These are phyloP conservation scores for Pristionchus entomophagus DNA, from an alignment of 2,888 invertebrate genomes.

Conservation along the genomic window DNA sequence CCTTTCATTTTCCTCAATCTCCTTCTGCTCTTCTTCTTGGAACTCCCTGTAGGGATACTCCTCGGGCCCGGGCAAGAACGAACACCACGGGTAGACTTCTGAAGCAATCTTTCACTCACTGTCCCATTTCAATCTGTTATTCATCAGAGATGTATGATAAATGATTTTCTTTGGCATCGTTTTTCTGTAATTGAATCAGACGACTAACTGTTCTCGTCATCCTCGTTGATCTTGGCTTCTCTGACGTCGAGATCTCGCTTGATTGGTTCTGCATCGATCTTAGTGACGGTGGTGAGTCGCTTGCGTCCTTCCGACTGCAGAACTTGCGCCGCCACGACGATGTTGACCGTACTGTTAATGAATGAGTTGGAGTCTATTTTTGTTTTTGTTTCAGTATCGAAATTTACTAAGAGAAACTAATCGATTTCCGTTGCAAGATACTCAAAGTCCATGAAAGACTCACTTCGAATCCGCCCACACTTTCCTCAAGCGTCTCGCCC, in stretches of 20 bases:
- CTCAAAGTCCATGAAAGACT: too few relatives aligned
- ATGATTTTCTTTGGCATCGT: too few relatives aligned
- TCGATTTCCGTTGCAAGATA: too few relatives aligned
- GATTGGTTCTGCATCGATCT: background rate
- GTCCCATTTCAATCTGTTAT: background rate
- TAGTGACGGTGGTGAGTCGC: background rate
- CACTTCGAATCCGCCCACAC: background rate
- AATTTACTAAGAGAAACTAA: too few relatives aligned
- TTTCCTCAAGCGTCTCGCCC: background rate
- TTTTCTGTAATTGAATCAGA: too few relatives aligned
- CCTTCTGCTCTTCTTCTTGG: background rate
- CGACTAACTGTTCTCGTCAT: background rate
- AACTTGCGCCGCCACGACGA: background rate
- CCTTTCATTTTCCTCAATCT: background rate
- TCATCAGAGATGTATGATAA: background rate
- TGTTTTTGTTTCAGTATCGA: too few relatives aligned
- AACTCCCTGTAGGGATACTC: conserved; percentile 31
- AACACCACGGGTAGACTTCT: background rate
- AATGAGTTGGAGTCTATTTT: too few relatives aligned
- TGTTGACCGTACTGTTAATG: background rate
- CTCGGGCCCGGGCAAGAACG: background rate
- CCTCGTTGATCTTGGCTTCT: background rate
- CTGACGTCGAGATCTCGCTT: background rate
- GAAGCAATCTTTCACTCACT: background rate
- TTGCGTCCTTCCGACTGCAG: background rate